A percentile compares a stretch with the other conserved stretches of the same genome.
phyloP scores from a whole-genome alignment of 2,888 invertebrate genomes.

The Carpatolechia fugitivella region DNA sequence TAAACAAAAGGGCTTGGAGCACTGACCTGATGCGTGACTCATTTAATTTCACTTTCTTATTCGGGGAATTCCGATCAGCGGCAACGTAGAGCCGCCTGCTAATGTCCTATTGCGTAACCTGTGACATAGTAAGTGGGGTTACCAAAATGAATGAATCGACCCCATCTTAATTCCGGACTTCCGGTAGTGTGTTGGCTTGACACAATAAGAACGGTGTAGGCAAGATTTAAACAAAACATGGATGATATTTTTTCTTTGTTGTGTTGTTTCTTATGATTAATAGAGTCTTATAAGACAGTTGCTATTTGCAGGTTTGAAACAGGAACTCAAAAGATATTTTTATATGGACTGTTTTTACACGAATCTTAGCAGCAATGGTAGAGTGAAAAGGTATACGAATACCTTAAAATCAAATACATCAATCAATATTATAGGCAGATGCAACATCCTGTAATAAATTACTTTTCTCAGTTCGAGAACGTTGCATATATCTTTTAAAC shows the following conservation, averaged over 20 bases:
- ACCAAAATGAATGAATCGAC: not conserved
- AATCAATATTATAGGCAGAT: too few species aligned
- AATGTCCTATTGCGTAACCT: slow-evolving; percentile 12
- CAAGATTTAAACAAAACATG: not conserved
- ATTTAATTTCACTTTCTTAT: slow-evolving; percentile 60
- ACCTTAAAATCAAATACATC: too few species aligned
- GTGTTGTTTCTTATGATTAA: too few species aligned
- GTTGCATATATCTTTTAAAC: not conserved
- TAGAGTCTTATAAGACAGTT: too few species aligned
- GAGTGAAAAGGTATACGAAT: too few species aligned
- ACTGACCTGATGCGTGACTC: slow-evolving; percentile 36
- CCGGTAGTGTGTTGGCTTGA: not conserved
- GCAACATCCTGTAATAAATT: too few species aligned
- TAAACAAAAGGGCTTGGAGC: slow-evolving; percentile 25
- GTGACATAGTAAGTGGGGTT: not conserved
- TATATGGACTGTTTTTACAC: too few species aligned
- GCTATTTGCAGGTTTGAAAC: too few species aligned
- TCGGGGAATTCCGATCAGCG: slow-evolving; percentile 26
- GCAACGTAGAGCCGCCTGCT: not conserved
- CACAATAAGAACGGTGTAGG: not conserved
- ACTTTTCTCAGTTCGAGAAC: not conserved
- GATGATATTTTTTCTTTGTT: too few species aligned
- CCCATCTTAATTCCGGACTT: not conserved
- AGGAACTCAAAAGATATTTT: too few species aligned
- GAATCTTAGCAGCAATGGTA: too few species aligned